A percentile compares a stretch with the other conserved stretches of the same genome.
These are phyloP conservation scores for Eupeodes corollae DNA, from an alignment of 1,140 invertebrate species.

Conservation along the genomic window DNA sequence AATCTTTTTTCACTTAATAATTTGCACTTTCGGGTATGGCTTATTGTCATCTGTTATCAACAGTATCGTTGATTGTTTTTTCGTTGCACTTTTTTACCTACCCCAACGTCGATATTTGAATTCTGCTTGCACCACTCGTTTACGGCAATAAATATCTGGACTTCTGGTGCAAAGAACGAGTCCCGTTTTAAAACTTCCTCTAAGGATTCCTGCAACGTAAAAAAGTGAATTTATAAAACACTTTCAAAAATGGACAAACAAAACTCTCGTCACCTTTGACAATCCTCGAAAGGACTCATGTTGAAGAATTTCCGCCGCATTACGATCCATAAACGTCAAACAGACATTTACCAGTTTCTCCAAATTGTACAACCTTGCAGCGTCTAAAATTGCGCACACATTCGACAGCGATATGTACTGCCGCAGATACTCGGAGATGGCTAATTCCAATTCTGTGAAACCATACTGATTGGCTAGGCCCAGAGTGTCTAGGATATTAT, in stretches of 20 bases:
- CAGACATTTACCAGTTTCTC: constrained; percentile 52
- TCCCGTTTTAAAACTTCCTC: constrained; percentile 79
- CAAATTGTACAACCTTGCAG: constrained; percentile 57
- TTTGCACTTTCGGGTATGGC: too few relatives aligned
- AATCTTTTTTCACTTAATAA: too few relatives aligned
- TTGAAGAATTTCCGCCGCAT: constrained; percentile 72
- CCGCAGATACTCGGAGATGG: constrained; percentile 86
- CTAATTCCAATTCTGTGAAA: constrained; percentile 79
- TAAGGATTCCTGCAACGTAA: constrained; percentile 50
- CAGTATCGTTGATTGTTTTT: too few relatives aligned
- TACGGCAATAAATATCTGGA: constrained; percentile 87
- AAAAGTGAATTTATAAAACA: too few relatives aligned
- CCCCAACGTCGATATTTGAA: constrained; percentile 49
- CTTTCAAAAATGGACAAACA: neutral
- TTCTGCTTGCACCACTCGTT: constrained; percentile 73
- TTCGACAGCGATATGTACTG: constrained; percentile 78
- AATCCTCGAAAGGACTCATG: constrained; percentile 75
- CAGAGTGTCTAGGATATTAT: constrained; percentile 75
- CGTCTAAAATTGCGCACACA: constrained; percentile 87
- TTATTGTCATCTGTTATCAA: too few relatives aligned
- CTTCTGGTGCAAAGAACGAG: constrained; percentile 92
- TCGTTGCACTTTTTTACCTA: constrained; percentile 10
- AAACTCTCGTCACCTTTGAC: constrained; percentile 50
- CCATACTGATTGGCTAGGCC: constrained; percentile 91
- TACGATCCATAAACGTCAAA: constrained; percentile 74